Percentiles rank a stretch among this genome's conserved stretches.
These are phyloP conservation scores for Lepus americanus DNA, from an alignment of 2,113 vertebrate genomes.

Conservation along the genomic window DNA sequence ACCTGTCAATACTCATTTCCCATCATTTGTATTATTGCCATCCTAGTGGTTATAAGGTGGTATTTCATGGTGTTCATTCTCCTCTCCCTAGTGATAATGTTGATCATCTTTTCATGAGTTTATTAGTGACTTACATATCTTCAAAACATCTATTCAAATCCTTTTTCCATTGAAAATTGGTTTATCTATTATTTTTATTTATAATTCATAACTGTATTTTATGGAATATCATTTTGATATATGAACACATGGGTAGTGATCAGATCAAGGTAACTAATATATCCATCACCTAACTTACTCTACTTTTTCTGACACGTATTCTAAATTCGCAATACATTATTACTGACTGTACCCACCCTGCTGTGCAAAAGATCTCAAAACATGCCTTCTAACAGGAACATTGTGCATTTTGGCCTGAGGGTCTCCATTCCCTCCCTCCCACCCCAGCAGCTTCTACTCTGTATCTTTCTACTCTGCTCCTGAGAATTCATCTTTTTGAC, in stretches of 20 bases:
- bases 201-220: neutral
- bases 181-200: neutral
- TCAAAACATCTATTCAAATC: neutral
- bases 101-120: neutral
- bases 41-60: neutral
- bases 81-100: neutral
- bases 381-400: neutral
- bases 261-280: neutral
- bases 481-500: neutral
- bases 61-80: neutral
- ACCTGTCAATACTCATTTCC: neutral
- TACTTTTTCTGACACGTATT: neutral
- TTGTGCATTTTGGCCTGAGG: neutral
- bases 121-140: neutral
- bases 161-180: neutral
- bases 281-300: neutral
- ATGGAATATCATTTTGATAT: neutral
- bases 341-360: neutral
- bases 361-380: neutral
- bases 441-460: neutral
- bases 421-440: neutral
- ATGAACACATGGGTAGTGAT: neutral
- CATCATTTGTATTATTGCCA: neutral
- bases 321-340: neutral
- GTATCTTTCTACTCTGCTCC: neutral